Conservation (phyloP, 2,797 vertebrate species). For the Syngnathus acus region DNA sequence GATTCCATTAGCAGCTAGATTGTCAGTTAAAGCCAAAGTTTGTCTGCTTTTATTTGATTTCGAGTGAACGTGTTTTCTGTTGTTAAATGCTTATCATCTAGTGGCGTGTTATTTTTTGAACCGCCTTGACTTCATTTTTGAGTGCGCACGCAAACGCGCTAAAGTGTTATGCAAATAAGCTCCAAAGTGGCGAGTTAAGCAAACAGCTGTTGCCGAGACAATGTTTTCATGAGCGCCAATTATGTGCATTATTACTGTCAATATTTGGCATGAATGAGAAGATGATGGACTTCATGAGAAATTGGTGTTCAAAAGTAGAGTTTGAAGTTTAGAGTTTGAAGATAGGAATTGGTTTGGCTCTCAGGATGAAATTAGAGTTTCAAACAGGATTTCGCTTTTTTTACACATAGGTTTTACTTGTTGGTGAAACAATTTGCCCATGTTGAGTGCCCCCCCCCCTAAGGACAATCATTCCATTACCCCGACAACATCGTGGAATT, state of each 20-base stretch:
- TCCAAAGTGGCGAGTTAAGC: neutral
- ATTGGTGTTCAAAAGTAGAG: conserved; percentile 4
- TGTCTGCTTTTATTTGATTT: no score
- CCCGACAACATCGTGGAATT: conserved; percentile 45
- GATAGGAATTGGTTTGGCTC: no score
- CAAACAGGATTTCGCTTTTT: neutral
- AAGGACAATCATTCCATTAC: conserved; percentile 30
- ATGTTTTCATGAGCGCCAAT: conserved; percentile 4
- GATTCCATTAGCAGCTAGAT: no score
- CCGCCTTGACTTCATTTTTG: neutral
- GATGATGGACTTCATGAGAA: conserved; percentile 32
- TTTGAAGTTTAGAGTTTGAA: neutral
- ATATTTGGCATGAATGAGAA: neutral
- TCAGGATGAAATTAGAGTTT: no score
- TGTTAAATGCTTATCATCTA: neutral
- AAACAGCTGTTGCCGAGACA: conserved; percentile 5
- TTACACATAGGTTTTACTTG: neutral
- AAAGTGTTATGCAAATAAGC: conserved; percentile 2
- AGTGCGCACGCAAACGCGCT: neutral
- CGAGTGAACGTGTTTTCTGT: neutral
- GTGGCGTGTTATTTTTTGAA: neutral
- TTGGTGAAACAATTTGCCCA: neutral
- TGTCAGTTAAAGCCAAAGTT: no score
- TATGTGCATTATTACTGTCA: neutral
- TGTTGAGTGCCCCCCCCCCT: neutral